Conservation (phyloP, 2,113 vertebrate species). For the Propithecus coquereli region DNA sequence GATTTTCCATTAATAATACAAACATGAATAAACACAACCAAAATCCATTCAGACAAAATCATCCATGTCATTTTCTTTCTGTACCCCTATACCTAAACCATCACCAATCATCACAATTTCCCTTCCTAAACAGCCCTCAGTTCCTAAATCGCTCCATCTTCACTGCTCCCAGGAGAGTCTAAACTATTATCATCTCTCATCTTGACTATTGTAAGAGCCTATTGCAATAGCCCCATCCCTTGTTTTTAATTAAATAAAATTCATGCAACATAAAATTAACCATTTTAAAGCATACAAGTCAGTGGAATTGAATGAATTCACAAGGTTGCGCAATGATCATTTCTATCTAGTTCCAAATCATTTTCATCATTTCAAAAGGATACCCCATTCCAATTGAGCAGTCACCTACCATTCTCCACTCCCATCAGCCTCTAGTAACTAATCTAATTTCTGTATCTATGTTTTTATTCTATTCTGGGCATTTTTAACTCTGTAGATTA, state of each 20-base stretch:
- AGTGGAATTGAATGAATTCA: not conserved
- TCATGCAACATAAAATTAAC: not conserved
- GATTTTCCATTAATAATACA: not conserved
- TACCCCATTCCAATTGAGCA: not conserved
- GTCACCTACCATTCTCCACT: too few species aligned
- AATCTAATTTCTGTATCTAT: not conserved
- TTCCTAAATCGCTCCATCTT: not conserved
- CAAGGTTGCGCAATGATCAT: not conserved
- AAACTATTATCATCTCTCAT: not conserved
- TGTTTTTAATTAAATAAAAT: not conserved
- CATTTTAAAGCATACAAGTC: not conserved
- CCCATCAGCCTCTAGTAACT: not conserved
- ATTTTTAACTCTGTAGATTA: not conserved
- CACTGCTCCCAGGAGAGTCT: not conserved
- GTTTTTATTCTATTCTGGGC: not conserved
- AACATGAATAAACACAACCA: not conserved
- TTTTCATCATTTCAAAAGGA: not conserved
- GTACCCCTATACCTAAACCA: not conserved
- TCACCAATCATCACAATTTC: not conserved
- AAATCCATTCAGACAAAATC: not conserved
- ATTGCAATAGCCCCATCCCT: too few species aligned
- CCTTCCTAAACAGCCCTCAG: not conserved
- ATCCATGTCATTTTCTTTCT: not conserved
- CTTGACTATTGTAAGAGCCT: not conserved
- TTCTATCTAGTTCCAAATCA: not conserved